Percentiles rank a stretch among this genome's conserved stretches.
Evolutionary conservation across 2,113 vertebrate species (phyloP).

Genomic region (Rhynchomys soricoides): DNA sequence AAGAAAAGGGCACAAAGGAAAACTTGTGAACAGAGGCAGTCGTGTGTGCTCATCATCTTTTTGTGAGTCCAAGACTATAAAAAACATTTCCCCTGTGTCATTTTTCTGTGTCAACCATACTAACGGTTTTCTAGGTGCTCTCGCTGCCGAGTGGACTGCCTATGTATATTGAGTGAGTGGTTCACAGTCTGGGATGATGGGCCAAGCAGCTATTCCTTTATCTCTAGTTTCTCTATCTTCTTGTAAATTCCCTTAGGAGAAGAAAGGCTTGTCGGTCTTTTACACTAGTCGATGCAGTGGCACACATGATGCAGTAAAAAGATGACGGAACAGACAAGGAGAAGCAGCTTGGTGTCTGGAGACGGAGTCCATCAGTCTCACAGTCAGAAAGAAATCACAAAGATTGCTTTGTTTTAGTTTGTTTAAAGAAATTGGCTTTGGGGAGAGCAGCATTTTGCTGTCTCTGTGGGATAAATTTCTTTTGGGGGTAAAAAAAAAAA

Average conservation of each 20-base stretch:
- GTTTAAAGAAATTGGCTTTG: constrained; percentile 56
- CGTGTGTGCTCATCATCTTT: neutral
- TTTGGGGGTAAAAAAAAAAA: neutral
- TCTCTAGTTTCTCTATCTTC: neutral
- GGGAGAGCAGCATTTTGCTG: constrained; percentile 56
- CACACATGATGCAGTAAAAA: neutral
- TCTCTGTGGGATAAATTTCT: constrained; percentile 63
- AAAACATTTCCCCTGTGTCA: neutral
- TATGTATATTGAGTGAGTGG: neutral
- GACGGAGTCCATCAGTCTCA: neutral
- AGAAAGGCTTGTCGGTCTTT: neutral
- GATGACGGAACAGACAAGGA: neutral
- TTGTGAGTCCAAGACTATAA: neutral
- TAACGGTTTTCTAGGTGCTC: neutral
- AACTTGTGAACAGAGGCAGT: neutral
- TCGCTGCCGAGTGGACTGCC: neutral
- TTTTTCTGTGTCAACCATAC: neutral
- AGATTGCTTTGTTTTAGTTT: constrained; percentile 42
- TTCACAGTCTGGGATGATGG: neutral
- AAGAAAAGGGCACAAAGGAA: neutral
- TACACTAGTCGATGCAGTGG: neutral
- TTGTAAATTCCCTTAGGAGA: neutral
- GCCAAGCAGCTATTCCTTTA: constrained; percentile 23
- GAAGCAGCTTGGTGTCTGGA: neutral
- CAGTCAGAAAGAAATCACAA: constrained; percentile 6